Evolutionary conservation across 2,888 invertebrate genomes (phyloP).

Genomic region (Spodoptera exigua): DNA sequence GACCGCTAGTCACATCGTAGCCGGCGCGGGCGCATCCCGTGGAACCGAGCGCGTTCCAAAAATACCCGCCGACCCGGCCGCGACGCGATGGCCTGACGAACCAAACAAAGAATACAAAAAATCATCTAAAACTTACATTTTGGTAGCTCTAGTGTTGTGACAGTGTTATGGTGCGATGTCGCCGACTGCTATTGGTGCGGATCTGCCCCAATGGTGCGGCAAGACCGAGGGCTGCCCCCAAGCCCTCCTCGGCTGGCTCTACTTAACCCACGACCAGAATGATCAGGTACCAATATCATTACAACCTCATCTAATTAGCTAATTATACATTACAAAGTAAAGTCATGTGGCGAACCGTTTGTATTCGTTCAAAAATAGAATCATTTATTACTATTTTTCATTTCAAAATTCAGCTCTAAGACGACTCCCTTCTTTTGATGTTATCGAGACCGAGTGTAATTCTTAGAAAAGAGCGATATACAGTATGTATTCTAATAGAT

Average conservation of each 20-base stretch:
- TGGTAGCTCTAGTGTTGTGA: constrained; percentile 43
- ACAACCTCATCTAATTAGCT: too few relatives aligned
- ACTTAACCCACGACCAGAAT: constrained; percentile 82
- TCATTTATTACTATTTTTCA: constrained; percentile 3
- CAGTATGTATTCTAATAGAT: constrained; percentile 10
- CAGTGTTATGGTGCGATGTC: constrained; percentile 78
- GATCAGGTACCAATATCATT: constrained; percentile 75
- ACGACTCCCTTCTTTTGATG: neutral
- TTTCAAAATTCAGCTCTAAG: constrained; percentile 10
- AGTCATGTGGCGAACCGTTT: constrained; percentile 19
- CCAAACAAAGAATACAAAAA: constrained; percentile 57
- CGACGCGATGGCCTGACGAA: constrained; percentile 73
- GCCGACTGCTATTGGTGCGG: constrained; percentile 82
- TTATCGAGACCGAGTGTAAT: neutral
- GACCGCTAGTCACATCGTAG: constrained; percentile 75
- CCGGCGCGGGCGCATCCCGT: constrained; percentile 85
- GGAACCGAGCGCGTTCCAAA: constrained; percentile 74
- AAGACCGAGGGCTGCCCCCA: constrained; percentile 80
- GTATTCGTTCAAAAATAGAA: constrained; percentile 53
- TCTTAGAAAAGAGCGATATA: constrained; percentile 10
- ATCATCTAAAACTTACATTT: constrained; percentile 19
- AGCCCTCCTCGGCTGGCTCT: constrained; percentile 84
- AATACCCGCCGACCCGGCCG: constrained; percentile 76
- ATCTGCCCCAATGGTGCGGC: constrained; percentile 84
- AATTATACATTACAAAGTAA: neutral